Evolutionary conservation across 2,888 invertebrate species (phyloP).

Genomic region (Eurois occulta): DNA sequence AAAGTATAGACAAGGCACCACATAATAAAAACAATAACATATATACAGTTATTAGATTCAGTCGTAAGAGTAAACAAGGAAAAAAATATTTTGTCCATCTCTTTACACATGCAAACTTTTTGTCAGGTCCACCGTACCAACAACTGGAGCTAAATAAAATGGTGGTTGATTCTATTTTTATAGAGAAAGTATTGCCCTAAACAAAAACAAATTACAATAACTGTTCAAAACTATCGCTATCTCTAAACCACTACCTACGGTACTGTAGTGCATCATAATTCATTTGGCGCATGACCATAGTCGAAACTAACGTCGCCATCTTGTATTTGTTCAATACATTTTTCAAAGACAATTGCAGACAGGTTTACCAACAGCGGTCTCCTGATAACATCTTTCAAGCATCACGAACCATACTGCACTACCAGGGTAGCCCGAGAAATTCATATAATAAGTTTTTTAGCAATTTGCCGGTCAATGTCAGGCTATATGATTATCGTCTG

Average conservation of each 20-base stretch:
- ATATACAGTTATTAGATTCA: background rate
- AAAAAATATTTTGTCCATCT: background rate
- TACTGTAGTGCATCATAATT: background rate
- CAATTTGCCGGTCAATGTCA: too few species aligned
- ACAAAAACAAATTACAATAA: background rate
- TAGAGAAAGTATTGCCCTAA: background rate
- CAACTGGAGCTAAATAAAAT: background rate
- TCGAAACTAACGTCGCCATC: background rate
- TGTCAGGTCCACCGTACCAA: background rate
- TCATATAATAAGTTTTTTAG: too few species aligned
- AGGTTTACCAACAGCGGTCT: too few species aligned
- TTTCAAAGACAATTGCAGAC: background rate
- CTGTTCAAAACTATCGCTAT: background rate
- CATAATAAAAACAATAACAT: background rate
- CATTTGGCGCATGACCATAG: background rate
- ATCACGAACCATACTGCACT: too few species aligned
- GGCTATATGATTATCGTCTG: too few species aligned
- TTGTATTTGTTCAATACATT: background rate
- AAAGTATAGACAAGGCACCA: background rate
- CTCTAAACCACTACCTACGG: too few species aligned
- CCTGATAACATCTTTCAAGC: background rate
- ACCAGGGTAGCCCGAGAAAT: too few species aligned
- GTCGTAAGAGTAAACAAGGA: background rate
- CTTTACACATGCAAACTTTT: background rate
- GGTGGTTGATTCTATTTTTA: background rate